These are phyloP conservation scores for Hirtodrosophila confusa DNA, from an alignment of 2,888 invertebrate species.

Conservation along the genomic window DNA sequence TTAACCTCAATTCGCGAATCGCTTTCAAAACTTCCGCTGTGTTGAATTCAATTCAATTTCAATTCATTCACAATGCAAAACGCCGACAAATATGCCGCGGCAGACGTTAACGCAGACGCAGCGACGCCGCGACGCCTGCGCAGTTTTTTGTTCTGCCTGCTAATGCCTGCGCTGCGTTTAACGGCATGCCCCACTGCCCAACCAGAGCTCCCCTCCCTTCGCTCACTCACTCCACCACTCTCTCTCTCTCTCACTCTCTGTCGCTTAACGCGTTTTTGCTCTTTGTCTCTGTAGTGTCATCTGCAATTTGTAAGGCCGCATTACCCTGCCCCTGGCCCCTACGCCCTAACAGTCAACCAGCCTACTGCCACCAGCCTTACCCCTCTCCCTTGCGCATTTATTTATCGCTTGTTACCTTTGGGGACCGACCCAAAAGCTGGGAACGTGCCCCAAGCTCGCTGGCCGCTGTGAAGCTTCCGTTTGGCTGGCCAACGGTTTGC, in stretches of 20 bases:
- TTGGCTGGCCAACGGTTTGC: slow-evolving; percentile 32
- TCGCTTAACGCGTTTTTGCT: slow-evolving; percentile 10
- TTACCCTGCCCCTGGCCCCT: slow-evolving; percentile 23
- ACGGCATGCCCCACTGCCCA: slow-evolving; percentile 48
- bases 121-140: slow-evolving; percentile 66
- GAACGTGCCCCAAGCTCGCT: slow-evolving; percentile 44
- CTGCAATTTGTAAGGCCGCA: slow-evolving; percentile 67
- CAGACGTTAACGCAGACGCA: slow-evolving; percentile 51
- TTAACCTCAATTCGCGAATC: slow-evolving; percentile 49
- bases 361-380: neutral
- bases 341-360: neutral
- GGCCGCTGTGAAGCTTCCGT: slow-evolving; percentile 52
- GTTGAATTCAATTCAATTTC: slow-evolving; percentile 51
- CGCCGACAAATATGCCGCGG: slow-evolving; percentile 56
- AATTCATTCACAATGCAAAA: slow-evolving; percentile 60
- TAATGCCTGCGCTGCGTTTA: slow-evolving; percentile 52
- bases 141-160: slow-evolving; percentile 37
- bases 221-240: neutral
- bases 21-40: slow-evolving; percentile 71
- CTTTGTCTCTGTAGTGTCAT: slow-evolving; percentile 46
- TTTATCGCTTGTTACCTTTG: slow-evolving; percentile 54
- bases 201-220: neutral
- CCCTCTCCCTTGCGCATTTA: slow-evolving; percentile 28
- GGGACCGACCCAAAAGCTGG: slow-evolving; percentile 26
- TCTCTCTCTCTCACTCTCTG: neutral